Evolutionary conservation across 2,888 invertebrate genomes (phyloP), one percentile per base, ranked within the genome.

Genomic region (Galeruca laticollis): DNA sequence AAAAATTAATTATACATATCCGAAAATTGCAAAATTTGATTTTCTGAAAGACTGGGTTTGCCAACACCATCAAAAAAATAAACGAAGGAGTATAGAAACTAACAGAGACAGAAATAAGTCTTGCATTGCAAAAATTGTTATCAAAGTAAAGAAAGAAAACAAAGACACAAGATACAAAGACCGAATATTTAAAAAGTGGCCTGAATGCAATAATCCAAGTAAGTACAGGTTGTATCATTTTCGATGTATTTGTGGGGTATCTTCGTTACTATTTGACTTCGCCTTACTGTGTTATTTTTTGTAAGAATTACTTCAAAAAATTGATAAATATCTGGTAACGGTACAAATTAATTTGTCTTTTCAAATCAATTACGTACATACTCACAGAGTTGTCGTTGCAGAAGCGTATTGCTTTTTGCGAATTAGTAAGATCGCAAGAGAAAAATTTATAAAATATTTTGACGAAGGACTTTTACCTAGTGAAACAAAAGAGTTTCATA

Each of bases 401-500:
- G 67, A 67, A 51, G 60, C 67, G 8, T 60, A 20, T 21, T 60
- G 67, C 10, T 60, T 51, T 60, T 18, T 67, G 43, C 33, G 51
- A 26, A 51, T 60, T 47, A 37, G 18, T 2, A 13, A 2, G 60
- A n/a, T 26, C 10, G 60, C 67, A 13, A 68, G 43, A 40, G 60
- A 68, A 35, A 57, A 2, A 8, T 62, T 51, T 51, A 59, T 60
- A 35, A 57, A 33, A 9, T 33, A 33, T 33, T 33, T 33, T 33
- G 33, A 33, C 4, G 33, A 33, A 4, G 9, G 9, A 4, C 4
- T 33, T 4, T 37, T 11, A 10, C 37, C 65, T 18, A 64, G 64
- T 65, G 65, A 69, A 60, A 65, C 67, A 52, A 69, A 68, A 63
- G 15, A 21, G 31, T 67, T 54, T 47, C 68, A 71, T 18, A 71